Percentiles rank a stretch among this genome's conserved stretches.
Conservation (phyloP, 2,797 vertebrate genomes). For the Eulemur rubriventer region DNA sequence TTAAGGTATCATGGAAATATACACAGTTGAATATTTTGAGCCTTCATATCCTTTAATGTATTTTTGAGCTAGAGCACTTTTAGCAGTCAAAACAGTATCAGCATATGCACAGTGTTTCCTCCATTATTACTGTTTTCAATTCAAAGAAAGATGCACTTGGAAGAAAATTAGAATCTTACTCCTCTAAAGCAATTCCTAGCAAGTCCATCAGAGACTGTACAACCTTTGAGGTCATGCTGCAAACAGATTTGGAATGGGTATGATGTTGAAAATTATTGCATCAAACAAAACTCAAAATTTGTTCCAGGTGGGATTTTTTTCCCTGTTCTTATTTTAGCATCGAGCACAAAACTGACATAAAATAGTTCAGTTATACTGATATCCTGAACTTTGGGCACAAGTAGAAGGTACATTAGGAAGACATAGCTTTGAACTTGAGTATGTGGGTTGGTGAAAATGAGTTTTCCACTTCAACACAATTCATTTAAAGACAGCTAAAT, state of each 20-base stretch:
- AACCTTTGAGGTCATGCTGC: not conserved
- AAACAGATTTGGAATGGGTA: constrained; percentile 13
- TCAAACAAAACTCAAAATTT: constrained; percentile 21
- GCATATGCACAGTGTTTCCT: not conserved
- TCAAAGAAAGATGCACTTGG: constrained; percentile 31
- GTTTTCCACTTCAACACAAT: not conserved
- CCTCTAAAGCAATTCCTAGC: not conserved
- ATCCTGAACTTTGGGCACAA: not conserved
- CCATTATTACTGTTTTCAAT: not conserved
- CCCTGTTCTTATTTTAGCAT: not conserved
- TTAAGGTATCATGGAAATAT: not conserved
- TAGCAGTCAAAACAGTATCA: not conserved
- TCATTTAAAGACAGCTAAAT: not conserved
- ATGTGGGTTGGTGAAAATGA: not conserved
- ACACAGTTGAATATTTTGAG: not conserved
- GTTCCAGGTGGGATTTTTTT: not conserved
- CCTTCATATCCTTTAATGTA: constrained; percentile 18
- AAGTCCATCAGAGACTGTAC: not conserved
- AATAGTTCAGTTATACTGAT: not conserved
- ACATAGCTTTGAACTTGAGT: not conserved
- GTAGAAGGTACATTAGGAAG: not conserved
- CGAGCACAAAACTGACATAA: not conserved
- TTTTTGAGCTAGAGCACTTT: not conserved
- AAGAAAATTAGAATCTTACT: constrained; percentile 36
- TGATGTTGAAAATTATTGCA: constrained; percentile 1